These are phyloP conservation scores for Schrankia costaestrigalis DNA, from an alignment of 2,888 invertebrate species.

Conservation along the genomic window DNA sequence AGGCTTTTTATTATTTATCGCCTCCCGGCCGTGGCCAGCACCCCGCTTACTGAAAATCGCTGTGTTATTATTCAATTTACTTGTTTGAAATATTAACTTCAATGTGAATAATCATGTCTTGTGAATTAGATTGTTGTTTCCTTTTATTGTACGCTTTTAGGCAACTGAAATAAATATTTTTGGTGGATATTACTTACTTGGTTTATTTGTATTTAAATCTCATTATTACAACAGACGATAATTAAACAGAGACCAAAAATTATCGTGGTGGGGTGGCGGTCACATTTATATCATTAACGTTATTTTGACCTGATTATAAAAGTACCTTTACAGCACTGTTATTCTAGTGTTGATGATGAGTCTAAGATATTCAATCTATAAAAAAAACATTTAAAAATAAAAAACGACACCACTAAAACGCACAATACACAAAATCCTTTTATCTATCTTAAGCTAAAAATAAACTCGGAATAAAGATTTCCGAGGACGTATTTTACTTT, in stretches of 20 bases:
- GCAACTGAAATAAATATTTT: too few species aligned
- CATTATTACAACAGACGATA: too few species aligned
- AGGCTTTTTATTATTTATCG: constrained; percentile 80
- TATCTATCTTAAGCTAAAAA: constrained; percentile 9
- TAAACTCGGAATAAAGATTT: constrained; percentile 18
- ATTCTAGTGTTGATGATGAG: too few species aligned
- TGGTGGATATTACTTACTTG: too few species aligned
- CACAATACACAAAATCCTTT: constrained; percentile 3
- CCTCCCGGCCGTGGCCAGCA: constrained; percentile 64
- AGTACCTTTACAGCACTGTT: too few species aligned
- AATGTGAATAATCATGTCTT: constrained; percentile 43
- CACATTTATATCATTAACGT: too few species aligned
- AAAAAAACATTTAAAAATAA: neutral
- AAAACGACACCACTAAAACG: neutral
- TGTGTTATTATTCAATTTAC: constrained; percentile 77
- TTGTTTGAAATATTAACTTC: constrained; percentile 69
- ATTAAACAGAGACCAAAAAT: too few species aligned
- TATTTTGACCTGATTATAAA: too few species aligned
- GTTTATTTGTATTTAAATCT: too few species aligned
- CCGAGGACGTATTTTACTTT: constrained; percentile 25
- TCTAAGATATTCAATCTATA: too few species aligned
- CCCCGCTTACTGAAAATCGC: constrained; percentile 71
- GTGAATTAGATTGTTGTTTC: constrained; percentile 21
- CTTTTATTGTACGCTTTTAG: constrained; percentile 12
- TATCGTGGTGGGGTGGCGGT: too few species aligned